These are phyloP conservation scores for Enoplosus armatus DNA, from an alignment of 2,797 vertebrate genomes.

Conservation along the genomic window DNA sequence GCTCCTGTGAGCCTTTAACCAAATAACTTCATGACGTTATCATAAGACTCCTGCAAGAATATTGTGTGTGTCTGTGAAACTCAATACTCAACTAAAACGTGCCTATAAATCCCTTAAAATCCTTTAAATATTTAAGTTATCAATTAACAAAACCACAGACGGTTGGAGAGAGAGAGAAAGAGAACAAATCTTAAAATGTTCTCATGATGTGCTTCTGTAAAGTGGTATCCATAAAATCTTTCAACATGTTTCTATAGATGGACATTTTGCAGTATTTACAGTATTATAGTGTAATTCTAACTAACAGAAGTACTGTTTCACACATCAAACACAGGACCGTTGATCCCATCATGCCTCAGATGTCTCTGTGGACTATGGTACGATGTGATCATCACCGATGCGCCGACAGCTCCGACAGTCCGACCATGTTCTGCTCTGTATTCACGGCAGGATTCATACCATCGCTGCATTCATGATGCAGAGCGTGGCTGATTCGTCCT, in stretches of 20 bases:
- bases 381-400: neutral
- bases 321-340: neutral
- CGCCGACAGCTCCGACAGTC: neutral
- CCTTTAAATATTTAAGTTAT: neutral
- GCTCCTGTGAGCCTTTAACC: neutral
- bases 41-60: neutral
- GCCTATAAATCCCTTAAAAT: neutral
- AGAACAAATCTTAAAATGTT: neutral
- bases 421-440: conserved; percentile 48
- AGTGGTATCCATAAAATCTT: neutral
- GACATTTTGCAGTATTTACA: neutral
- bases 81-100: neutral
- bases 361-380: neutral
- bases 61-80: neutral
- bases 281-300: neutral
- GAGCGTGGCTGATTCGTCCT: conserved; percentile 49
- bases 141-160: neutral
- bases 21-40: neutral
- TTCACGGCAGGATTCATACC: conserved; percentile 46
- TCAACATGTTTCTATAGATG: neutral
- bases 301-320: neutral
- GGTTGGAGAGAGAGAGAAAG: neutral
- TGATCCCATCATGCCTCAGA: conserved; percentile 1
- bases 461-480: conserved; percentile 40
- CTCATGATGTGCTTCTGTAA: neutral